Conservation (phyloP, 2,888 invertebrate genomes). For the Pecten maximus region DNA sequence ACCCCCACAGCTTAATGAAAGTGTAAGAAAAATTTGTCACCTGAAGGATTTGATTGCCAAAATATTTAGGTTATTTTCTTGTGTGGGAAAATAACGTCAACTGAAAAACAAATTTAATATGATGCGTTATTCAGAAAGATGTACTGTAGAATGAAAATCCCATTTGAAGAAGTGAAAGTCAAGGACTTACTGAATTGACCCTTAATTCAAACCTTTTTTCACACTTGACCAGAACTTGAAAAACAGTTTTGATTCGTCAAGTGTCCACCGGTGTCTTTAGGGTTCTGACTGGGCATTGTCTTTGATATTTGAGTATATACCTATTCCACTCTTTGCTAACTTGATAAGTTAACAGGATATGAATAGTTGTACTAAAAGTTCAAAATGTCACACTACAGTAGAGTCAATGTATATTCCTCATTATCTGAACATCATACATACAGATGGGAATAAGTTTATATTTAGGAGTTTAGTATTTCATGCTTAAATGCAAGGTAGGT, state of each 20-base stretch:
- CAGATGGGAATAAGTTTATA: no score
- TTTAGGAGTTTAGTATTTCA: no score
- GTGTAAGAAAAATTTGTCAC: not conserved
- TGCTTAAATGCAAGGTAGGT: no score
- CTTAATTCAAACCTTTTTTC: not conserved
- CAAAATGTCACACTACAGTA: not conserved
- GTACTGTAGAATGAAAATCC: not conserved
- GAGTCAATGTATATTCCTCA: not conserved
- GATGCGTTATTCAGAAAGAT: not conserved
- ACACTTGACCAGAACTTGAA: not conserved
- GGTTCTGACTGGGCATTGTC: not conserved
- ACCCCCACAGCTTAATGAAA: not conserved
- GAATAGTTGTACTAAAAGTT: not conserved
- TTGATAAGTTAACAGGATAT: not conserved
- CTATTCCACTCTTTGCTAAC: not conserved
- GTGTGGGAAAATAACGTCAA: not conserved
- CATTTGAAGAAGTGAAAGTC: not conserved
- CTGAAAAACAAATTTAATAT: not conserved
- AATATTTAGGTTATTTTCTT: not conserved
- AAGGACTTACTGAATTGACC: conserved; percentile 1
- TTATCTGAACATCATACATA: no score
- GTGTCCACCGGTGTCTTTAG: not conserved
- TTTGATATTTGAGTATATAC: not conserved
- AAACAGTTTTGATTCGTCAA: not conserved
- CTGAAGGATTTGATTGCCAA: not conserved